Evolutionary conservation across 2,113 vertebrate species (phyloP).

Genomic region (Microtus richardsoni): DNA sequence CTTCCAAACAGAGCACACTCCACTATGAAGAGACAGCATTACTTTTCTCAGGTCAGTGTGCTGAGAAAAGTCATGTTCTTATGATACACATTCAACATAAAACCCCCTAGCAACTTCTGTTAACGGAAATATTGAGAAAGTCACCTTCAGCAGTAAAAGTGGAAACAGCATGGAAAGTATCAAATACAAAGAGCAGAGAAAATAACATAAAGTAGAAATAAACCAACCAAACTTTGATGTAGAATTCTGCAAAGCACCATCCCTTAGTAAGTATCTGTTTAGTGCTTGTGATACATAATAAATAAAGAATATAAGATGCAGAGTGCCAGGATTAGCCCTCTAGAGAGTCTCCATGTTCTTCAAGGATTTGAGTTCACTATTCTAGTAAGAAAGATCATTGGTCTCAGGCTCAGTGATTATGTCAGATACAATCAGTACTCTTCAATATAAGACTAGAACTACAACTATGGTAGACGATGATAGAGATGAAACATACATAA

Average conservation of each 20-base stretch:
- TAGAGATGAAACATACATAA: neutral
- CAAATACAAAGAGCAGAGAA: neutral
- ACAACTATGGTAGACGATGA: neutral
- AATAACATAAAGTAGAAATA: neutral
- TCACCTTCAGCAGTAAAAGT: neutral
- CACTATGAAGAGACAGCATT: neutral
- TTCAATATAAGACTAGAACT: neutral
- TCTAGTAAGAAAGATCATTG: neutral
- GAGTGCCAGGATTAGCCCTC: too few relatives aligned
- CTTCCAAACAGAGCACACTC: neutral
- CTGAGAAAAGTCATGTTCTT: neutral
- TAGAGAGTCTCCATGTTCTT: neutral
- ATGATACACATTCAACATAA: neutral
- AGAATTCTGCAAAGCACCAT: neutral
- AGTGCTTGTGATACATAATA: neutral
- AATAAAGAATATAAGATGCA: neutral
- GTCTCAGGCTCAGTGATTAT: neutral
- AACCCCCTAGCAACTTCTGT: neutral
- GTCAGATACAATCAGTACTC: neutral
- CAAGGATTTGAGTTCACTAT: neutral
- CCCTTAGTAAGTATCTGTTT: neutral
- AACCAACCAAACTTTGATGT: neutral
- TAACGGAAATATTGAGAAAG: slow-evolving; percentile 3
- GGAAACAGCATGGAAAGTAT: neutral
- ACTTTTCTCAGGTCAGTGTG: neutral